These are phyloP conservation scores for Sylvilagus floridanus DNA, from an alignment of 2,797 vertebrate genomes.

Conservation along the genomic window DNA sequence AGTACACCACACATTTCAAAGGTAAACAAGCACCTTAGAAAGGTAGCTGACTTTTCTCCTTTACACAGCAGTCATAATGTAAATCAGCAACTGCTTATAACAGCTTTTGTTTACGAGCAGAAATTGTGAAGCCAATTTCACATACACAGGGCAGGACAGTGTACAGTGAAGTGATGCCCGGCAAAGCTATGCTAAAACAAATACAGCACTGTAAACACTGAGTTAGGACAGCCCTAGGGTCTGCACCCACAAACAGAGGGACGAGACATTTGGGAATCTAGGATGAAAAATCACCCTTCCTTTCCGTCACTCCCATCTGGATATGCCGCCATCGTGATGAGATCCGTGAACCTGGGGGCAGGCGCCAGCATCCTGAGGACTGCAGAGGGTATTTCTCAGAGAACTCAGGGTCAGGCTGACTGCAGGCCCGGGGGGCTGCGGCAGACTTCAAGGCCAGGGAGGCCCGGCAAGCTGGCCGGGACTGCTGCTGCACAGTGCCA, in stretches of 20 bases:
- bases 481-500: neutral
- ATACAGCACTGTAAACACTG: neutral
- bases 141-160: neutral
- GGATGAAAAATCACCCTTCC: neutral
- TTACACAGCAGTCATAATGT: neutral
- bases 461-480: neutral
- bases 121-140: constrained; percentile 7
- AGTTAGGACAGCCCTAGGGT: neutral
- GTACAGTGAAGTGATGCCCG: neutral
- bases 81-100: neutral
- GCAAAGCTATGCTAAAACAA: neutral
- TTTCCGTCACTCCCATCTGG: neutral
- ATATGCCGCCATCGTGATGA: neutral
- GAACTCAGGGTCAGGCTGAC: neutral
- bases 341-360: neutral
- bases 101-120: constrained; percentile 3
- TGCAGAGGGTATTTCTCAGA: neutral
- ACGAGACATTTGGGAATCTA: neutral
- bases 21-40: neutral
- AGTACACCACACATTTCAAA: neutral
- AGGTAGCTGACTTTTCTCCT: neutral
- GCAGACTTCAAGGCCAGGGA: neutral
- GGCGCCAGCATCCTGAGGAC: neutral
- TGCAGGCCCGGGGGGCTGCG: neutral
- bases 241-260: neutral